Percentiles rank a stretch among this genome's conserved stretches.
Evolutionary conservation across 2,888 invertebrate genomes (phyloP).

Genomic region (Corbicula japonica): DNA sequence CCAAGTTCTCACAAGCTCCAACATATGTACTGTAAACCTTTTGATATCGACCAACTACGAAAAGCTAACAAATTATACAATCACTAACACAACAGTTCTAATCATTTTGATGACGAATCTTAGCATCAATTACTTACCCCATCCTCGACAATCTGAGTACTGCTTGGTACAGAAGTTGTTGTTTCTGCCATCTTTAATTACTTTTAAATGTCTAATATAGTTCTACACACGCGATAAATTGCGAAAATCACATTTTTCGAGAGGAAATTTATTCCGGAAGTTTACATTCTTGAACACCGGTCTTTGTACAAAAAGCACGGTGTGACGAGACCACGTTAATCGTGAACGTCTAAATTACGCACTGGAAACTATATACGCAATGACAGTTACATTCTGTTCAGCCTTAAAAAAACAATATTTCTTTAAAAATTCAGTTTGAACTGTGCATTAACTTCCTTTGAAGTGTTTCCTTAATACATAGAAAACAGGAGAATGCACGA

Average conservation of each 20-base stretch:
- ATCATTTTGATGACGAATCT: not conserved
- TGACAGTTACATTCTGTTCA: no score
- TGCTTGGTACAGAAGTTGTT: constrained; percentile 11
- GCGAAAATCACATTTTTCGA: not conserved
- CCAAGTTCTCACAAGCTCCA: no score
- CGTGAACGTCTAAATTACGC: no score
- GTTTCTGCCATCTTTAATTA: constrained; percentile 26
- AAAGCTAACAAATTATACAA: not conserved
- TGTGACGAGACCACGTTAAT: no score
- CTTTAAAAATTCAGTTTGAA: no score
- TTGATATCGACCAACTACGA: not conserved
- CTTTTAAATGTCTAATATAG: not conserved
- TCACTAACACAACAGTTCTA: not conserved
- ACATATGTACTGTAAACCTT: not conserved
- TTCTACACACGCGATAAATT: not conserved
- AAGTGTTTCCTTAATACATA: no score
- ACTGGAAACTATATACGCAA: no score
- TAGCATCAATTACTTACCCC: not conserved
- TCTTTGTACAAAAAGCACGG: no score
- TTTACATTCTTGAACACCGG: no score
- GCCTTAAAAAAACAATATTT: no score
- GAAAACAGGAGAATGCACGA: no score
- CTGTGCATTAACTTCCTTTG: no score
- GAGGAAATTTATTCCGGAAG: not conserved
- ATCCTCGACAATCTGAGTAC: constrained; percentile 17